Evolutionary conservation across 1,140 invertebrate genomes (phyloP).

Genomic region (Drosophila sechellia): DNA sequence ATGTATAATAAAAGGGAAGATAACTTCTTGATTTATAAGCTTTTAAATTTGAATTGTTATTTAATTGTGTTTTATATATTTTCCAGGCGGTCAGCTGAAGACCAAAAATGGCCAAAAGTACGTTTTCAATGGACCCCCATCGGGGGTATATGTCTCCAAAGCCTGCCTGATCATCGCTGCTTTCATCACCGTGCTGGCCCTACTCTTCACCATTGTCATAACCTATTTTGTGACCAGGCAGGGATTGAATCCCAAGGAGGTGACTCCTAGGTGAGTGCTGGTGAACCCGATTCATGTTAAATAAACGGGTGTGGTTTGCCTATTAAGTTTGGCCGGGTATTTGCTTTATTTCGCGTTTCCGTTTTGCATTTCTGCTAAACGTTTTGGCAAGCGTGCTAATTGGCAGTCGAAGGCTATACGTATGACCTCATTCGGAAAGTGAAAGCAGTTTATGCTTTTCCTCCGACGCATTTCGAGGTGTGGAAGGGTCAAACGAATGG

Average conservation of each 20-base stretch:
- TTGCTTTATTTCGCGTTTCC: constrained; percentile 33
- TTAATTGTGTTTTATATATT: background rate
- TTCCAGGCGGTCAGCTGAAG: constrained; percentile 81
- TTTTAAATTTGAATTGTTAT: background rate
- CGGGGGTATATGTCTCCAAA: constrained; percentile 77
- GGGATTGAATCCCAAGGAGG: constrained; percentile 24
- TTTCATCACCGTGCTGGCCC: constrained; percentile 60
- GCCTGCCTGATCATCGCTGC: constrained; percentile 64
- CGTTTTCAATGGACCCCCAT: constrained; percentile 78
- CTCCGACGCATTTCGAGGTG: constrained; percentile 58
- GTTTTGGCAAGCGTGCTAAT: constrained; percentile 65
- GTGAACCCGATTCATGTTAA: constrained; percentile 26
- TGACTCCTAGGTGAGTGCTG: constrained; percentile 50
- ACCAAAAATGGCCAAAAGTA: constrained; percentile 84
- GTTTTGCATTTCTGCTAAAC: constrained; percentile 48
- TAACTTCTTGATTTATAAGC: constrained; percentile 10
- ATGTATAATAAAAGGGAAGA: background rate
- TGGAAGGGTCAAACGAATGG: constrained; percentile 50
- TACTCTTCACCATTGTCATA: constrained; percentile 70
- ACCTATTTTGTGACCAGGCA: constrained; percentile 77
- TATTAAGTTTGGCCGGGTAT: constrained; percentile 45
- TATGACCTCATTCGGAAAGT: constrained; percentile 72
- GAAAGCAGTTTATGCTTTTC: constrained; percentile 56
- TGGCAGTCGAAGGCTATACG: constrained; percentile 52
- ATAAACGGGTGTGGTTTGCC: constrained; percentile 15